Base-by-base conservation (phyloP, 2,113 vertebrate species). In the Ammodytes dubius region DNA sequence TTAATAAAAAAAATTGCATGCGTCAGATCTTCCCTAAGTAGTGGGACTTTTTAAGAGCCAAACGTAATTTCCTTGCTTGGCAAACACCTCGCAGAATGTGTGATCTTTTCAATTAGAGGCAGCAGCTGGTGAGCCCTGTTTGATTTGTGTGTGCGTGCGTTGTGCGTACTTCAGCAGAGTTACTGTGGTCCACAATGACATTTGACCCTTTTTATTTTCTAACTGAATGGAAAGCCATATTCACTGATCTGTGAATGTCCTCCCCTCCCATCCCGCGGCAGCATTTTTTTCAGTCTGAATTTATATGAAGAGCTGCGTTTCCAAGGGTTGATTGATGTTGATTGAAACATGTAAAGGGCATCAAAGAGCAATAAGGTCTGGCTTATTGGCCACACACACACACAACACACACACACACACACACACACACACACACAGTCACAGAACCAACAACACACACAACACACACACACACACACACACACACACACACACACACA, bases 341-440 rank as follows among this genome's bases (percentile, higher is more conserved):
- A 94, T 82, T 92, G 90, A 93, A 93, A 90, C 89, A 89, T 87
- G 90, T 73, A 93, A 88, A 91, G 90, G 89, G 83, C 85, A 91
- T 88, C 83, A 93, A 85, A 89, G 87, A 91, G 88, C 88, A 87
- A 84, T 61, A 56, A 82, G 70, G 39, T 61, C 35, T 15, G 13
- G 43, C 61, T 70, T 64, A 66, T 17, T 27, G 0, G 17, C 60
- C 12, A 10, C 39, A 68, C 50, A 13, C 60, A 64, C 50, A 19
- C 8, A 61, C 27, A 27, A n/a, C n/a, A n/a, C 53, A 5, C 43
- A 17, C 37, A 17, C 65, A 35, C 64, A 40, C 19, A 54, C 72
- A 58, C 59, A 5, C 19, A 9, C 74, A 59, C 73, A 27, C 43
- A 52, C n/a, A 7, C 6, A 49, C 27, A 4, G n/a, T n/a, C 70